Evolutionary conservation across 2,888 invertebrate genomes (phyloP).

Genomic region (Synergus itoensis): DNA sequence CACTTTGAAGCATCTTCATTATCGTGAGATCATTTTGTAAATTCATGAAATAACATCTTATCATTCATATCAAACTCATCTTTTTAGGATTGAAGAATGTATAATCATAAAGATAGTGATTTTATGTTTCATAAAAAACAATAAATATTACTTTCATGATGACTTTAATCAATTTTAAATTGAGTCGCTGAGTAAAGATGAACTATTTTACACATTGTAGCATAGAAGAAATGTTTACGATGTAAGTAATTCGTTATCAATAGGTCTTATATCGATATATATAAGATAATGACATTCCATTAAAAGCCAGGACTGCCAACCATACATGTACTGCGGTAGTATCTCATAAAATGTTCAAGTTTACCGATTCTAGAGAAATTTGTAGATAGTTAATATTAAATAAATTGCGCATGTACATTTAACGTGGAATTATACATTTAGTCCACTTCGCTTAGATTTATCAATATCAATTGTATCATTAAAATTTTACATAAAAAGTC

Average conservation of each 20-base stretch:
- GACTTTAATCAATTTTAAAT: conserved; percentile 58
- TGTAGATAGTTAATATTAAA: conserved; percentile 38
- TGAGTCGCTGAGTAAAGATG: conserved; percentile 51
- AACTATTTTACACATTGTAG: conserved; percentile 57
- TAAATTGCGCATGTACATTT: conserved; percentile 33
- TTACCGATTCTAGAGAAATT: conserved; percentile 39
- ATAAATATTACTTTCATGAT: neutral
- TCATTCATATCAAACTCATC: neutral
- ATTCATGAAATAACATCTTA: neutral
- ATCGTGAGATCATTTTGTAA: conserved; percentile 23
- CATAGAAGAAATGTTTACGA: conserved; percentile 40
- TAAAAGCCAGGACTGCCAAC: conserved; percentile 71
- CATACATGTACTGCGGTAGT: conserved; percentile 49
- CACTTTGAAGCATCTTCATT: conserved; percentile 5
- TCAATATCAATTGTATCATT: conserved; percentile 32
- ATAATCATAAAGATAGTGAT: neutral
- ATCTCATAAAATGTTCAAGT: conserved; percentile 39
- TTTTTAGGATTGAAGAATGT: neutral
- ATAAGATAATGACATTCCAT: conserved; percentile 68
- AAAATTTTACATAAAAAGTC: conserved; percentile 31
- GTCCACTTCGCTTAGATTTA: conserved; percentile 29
- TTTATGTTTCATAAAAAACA: neutral
- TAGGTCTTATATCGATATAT: conserved; percentile 44
- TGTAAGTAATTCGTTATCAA: conserved; percentile 43
- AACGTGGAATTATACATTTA: conserved; percentile 18